Percentiles rank a stretch among this genome's conserved stretches.
These are phyloP conservation scores for Botia kubotai DNA, from an alignment of 2,797 vertebrate species.

Conservation along the genomic window DNA sequence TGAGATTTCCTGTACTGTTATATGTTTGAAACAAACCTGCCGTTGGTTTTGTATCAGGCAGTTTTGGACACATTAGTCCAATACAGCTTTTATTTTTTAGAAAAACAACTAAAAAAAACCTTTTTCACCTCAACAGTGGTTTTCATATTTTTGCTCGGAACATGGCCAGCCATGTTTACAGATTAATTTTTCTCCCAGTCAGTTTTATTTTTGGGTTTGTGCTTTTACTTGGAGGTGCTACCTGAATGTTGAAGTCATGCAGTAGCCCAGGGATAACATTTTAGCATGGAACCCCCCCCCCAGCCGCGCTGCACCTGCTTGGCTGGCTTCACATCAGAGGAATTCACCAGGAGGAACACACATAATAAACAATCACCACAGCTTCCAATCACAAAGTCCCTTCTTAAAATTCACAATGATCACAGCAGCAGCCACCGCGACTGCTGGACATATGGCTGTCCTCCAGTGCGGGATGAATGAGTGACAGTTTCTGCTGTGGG, in stretches of 20 bases:
- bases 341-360: background rate
- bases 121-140: background rate
- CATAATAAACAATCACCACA: conserved; percentile 8
- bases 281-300: background rate
- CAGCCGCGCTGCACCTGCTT: background rate
- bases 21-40: too few relatives aligned
- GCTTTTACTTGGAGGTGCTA: background rate
- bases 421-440: conserved; percentile 30
- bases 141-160: background rate
- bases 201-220: background rate
- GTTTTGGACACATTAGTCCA: too few relatives aligned
- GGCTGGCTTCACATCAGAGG: conserved; percentile 5
- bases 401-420: conserved; percentile 27
- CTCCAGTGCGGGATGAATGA: conserved; percentile 33
- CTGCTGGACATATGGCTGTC: conserved; percentile 42
- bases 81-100: too few relatives aligned
- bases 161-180: background rate
- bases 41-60: too few relatives aligned
- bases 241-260: conserved; percentile 10
- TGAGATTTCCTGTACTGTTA: too few relatives aligned
- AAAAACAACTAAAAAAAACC: too few relatives aligned
- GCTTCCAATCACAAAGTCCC: conserved; percentile 5
- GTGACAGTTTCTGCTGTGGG: conserved; percentile 27
- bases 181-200: too few relatives aligned
- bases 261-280: background rate